Conservation (phyloP, 2,797 vertebrate species). For the Choloepus didactylus region DNA sequence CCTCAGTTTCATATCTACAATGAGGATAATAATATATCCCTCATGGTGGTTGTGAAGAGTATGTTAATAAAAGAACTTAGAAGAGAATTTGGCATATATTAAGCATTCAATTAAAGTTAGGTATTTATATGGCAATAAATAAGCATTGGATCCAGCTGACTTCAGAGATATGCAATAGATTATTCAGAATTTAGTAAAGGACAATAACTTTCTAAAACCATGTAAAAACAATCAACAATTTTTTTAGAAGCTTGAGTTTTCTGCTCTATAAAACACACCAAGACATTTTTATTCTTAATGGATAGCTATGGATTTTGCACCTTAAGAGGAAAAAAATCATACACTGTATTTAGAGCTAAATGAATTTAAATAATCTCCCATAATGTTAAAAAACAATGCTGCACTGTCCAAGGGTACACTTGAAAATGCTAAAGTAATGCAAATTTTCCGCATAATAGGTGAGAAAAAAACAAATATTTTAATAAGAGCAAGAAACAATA, state of each 20-base stretch:
- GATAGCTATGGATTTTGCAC: neutral
- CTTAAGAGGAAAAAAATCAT: slow-evolving; percentile 15
- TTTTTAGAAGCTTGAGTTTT: neutral
- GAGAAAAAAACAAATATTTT: slow-evolving; percentile 19
- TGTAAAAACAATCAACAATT: neutral
- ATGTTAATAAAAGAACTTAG: slow-evolving; percentile 10
- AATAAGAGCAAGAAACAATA: neutral
- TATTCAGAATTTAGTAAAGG: neutral
- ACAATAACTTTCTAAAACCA: slow-evolving; percentile 28
- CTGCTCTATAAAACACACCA: slow-evolving; percentile 12
- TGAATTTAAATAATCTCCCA: neutral
- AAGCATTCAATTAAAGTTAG: neutral
- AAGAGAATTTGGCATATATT: neutral
- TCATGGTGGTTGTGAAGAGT: neutral
- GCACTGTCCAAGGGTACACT: neutral
- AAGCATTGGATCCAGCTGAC: neutral
- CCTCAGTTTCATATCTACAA: neutral
- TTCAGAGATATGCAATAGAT: neutral
- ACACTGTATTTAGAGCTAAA: neutral
- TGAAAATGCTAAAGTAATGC: slow-evolving; percentile 17
- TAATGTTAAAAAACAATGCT: slow-evolving; percentile 1
- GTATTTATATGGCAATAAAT: slow-evolving; percentile 2
- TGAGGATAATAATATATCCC: neutral
- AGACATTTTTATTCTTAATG: slow-evolving; percentile 1
- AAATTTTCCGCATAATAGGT: neutral